A percentile compares a stretch with the other conserved stretches of the same genome.
phyloP scores from a whole-genome alignment of 2,113 vertebrate species.

The Takifugu bimaculatus region DNA sequence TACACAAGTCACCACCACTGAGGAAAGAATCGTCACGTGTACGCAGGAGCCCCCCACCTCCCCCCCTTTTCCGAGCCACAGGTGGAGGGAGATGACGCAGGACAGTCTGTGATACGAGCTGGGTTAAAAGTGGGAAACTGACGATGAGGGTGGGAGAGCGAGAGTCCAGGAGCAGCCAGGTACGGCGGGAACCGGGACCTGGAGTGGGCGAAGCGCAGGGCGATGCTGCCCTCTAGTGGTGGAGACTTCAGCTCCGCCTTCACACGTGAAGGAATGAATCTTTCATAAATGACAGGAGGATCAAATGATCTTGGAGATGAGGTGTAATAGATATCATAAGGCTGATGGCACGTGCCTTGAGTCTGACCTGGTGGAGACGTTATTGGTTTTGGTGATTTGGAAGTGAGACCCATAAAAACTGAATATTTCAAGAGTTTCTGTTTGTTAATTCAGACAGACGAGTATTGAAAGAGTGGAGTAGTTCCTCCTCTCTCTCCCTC shows the following conservation, averaged over 20 bases:
- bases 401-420: background rate
- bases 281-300: slow-evolving; percentile 38
- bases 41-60: background rate
- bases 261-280: too few species aligned
- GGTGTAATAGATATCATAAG: slow-evolving; percentile 31
- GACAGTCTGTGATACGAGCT: too few species aligned
- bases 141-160: background rate
- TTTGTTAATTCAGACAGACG: background rate
- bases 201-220: slow-evolving; percentile 13
- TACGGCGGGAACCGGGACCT: background rate
- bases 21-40: slow-evolving; percentile 25
- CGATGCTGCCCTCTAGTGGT: slow-evolving; percentile 70
- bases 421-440: background rate
- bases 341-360: slow-evolving; percentile 20
- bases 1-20: slow-evolving; percentile 40
- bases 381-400: slow-evolving; percentile 16
- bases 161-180: background rate
- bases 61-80: slow-evolving; percentile 15
- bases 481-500: background rate
- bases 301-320: slow-evolving; percentile 35
- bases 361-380: slow-evolving; percentile 21
- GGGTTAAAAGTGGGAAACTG: background rate
- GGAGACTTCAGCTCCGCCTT: background rate
- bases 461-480: slow-evolving; percentile 2
- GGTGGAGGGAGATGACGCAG: background rate